phyloP scores from a whole-genome alignment of 1,140 invertebrate species.

The Drosophila fuyamai region DNA sequence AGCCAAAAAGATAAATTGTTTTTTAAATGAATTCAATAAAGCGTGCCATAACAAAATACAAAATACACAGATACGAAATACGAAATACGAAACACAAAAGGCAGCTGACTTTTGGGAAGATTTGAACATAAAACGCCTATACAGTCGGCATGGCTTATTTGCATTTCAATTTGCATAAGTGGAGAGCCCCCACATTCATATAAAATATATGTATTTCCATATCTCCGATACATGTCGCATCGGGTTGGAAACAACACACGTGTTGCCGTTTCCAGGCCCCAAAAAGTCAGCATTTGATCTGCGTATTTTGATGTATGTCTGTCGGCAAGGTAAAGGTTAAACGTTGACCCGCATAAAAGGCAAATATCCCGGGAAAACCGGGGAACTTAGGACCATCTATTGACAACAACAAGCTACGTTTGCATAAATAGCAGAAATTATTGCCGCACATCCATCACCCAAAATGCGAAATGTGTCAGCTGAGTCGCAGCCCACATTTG shows the following conservation, averaged over 20 bases:
- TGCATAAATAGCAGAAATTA: slow-evolving; percentile 62
- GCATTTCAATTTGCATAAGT: slow-evolving; percentile 74
- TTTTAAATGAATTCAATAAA: slow-evolving; percentile 75
- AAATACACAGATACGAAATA: slow-evolving; percentile 34
- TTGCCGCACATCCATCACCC: slow-evolving; percentile 58
- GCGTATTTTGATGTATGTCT: slow-evolving; percentile 61
- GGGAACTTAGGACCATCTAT: slow-evolving; percentile 22
- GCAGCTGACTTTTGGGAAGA: slow-evolving; percentile 39
- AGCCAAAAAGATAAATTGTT: slow-evolving; percentile 65
- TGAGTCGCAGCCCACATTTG: slow-evolving; percentile 7
- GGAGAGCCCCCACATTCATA: slow-evolving; percentile 23
- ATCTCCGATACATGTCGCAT: slow-evolving; percentile 52
- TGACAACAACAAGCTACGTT: slow-evolving; percentile 53
- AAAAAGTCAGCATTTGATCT: slow-evolving; percentile 54
- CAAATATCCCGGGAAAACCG: slow-evolving; percentile 1
- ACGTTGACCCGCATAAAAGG: slow-evolving; percentile 54
- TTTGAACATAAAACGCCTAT: slow-evolving; percentile 51
- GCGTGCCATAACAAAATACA: slow-evolving; percentile 48
- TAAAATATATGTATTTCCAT: slow-evolving; percentile 26
- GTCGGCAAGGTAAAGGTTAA: slow-evolving; percentile 63
- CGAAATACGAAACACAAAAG: slow-evolving; percentile 29
- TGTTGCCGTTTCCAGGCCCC: slow-evolving; percentile 49
- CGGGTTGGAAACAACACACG: slow-evolving; percentile 49
- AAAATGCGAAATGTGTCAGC: slow-evolving; percentile 55
- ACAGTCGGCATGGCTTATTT: slow-evolving; percentile 57